Conservation (phyloP, 1,140 invertebrate species). For the Eupeodes corollae region DNA sequence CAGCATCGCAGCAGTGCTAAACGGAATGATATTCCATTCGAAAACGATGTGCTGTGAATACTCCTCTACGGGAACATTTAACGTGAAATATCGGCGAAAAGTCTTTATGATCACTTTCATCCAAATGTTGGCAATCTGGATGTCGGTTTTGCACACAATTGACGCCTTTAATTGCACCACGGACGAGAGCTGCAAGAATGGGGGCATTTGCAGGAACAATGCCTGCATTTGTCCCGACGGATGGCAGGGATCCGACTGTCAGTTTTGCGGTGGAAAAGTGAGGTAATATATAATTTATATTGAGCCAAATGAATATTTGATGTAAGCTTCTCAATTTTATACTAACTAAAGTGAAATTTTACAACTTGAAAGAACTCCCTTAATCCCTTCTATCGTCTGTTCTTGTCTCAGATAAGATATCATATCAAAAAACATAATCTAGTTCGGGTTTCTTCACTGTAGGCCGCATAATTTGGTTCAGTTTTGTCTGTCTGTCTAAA, state of each 20-base stretch:
- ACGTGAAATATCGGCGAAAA: constrained; percentile 36
- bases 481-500: too few relatives aligned
- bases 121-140: constrained; percentile 27
- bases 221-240: constrained; percentile 79
- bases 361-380: too few relatives aligned
- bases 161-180: constrained; percentile 35
- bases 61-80: constrained; percentile 23
- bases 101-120: constrained; percentile 24
- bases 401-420: too few relatives aligned
- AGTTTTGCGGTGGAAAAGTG: constrained; percentile 83
- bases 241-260: constrained; percentile 78
- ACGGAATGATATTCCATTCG: background rate
- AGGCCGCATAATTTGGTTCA: too few relatives aligned
- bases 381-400: too few relatives aligned
- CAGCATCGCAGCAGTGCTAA: background rate
- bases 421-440: too few relatives aligned
- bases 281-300: too few relatives aligned
- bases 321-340: too few relatives aligned
- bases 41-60: background rate
- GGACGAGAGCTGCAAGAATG: constrained; percentile 46
- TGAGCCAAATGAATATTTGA: too few relatives aligned
- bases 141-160: constrained; percentile 23
- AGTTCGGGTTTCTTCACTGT: too few relatives aligned
- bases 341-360: too few relatives aligned
- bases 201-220: constrained; percentile 69